These are phyloP conservation scores for Tauraco hartlaubi DNA, from an alignment of 2,797 vertebrate species.

Conservation along the genomic window DNA sequence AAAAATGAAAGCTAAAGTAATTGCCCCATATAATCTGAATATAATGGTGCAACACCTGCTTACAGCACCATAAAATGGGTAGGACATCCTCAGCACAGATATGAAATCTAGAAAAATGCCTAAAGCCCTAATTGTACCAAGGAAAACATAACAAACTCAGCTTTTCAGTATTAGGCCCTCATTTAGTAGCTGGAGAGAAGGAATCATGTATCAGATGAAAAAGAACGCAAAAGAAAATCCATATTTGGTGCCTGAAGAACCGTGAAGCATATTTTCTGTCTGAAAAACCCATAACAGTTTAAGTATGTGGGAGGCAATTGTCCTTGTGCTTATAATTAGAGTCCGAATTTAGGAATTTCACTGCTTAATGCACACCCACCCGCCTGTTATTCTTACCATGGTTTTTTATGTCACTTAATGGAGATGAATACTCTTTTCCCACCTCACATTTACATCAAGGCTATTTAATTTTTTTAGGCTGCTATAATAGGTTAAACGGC, in stretches of 20 bases:
- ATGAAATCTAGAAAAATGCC: background rate
- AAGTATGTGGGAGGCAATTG: conserved; percentile 73
- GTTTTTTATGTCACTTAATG: conserved; percentile 72
- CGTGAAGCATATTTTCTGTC: conserved; percentile 47
- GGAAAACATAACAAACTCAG: background rate
- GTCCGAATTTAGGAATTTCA: conserved; percentile 74
- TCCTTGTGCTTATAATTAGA: conserved; percentile 77
- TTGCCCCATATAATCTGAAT: background rate
- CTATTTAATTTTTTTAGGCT: conserved; percentile 68
- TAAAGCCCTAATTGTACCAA: background rate
- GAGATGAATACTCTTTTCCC: conserved; percentile 74
- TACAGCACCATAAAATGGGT: background rate
- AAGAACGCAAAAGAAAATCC: conserved; percentile 59
- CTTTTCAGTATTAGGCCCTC: background rate
- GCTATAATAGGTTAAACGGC: conserved; percentile 73
- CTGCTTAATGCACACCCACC: conserved; percentile 66
- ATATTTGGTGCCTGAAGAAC: conserved; percentile 66
- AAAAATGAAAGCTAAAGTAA: background rate
- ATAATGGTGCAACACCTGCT: background rate
- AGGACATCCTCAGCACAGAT: background rate
- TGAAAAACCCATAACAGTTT: conserved; percentile 61
- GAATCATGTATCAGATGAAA: conserved; percentile 6
- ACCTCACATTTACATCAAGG: conserved; percentile 74
- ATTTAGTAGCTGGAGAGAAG: background rate
- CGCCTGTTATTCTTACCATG: conserved; percentile 53